These are phyloP conservation scores for Globia sparganii DNA, from an alignment of 2,888 invertebrate species.

Conservation along the genomic window DNA sequence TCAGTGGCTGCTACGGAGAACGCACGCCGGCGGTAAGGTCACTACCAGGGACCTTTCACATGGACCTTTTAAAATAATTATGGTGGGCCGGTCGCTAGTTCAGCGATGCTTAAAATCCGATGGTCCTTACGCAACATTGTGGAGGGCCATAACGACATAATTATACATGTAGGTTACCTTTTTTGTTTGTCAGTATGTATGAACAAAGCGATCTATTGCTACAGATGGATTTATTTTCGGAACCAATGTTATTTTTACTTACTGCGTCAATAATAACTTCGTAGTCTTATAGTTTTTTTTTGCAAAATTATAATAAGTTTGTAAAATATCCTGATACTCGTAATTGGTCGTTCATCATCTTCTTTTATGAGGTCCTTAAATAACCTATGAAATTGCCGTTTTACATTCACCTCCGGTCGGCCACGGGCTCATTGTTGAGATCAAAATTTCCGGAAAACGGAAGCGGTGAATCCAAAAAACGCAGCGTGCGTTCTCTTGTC, in stretches of 20 bases:
- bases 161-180: not conserved
- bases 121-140: not conserved
- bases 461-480: too few species aligned
- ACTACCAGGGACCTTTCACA: slow-evolving; percentile 69
- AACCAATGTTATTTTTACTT: not conserved
- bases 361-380: not conserved
- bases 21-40: slow-evolving; percentile 94
- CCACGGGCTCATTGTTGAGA: too few species aligned
- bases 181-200: not conserved
- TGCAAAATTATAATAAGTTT: not conserved
- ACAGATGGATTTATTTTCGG: slow-evolving; percentile 1
- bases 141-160: not conserved
- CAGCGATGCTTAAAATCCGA: not conserved
- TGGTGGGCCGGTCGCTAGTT: slow-evolving; percentile 14
- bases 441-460: too few species aligned
- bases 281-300: not conserved
- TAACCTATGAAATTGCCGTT: too few species aligned
- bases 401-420: too few species aligned
- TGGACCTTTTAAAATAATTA: slow-evolving; percentile 49
- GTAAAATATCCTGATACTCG: not conserved
- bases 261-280: not conserved
- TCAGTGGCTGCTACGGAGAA: slow-evolving; percentile 93
- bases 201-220: not conserved
- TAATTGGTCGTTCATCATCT: not conserved
- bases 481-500: too few species aligned